Evolutionary conservation across 2,113 vertebrate genomes (phyloP).

Genomic region (Octodon degus): DNA sequence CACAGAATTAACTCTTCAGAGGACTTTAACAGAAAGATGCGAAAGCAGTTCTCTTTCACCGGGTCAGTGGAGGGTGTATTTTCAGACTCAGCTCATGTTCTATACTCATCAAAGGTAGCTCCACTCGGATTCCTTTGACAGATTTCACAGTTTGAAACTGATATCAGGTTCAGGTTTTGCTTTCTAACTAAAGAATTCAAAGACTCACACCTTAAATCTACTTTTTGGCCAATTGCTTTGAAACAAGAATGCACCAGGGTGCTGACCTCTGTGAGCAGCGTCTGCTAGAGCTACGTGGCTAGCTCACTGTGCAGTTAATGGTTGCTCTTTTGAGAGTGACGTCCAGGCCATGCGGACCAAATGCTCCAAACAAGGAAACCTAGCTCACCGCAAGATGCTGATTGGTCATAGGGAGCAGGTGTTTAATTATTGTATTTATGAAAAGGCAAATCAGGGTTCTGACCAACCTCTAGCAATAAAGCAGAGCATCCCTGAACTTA

Average conservation of each 20-base stretch:
- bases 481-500: not conserved
- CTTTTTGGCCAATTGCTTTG: not conserved
- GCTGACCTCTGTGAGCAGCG: not conserved
- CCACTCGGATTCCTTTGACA: constrained; percentile 18
- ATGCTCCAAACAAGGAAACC: not conserved
- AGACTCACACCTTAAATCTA: not conserved
- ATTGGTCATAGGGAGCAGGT: constrained; percentile 2
- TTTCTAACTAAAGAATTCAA: constrained; percentile 13
- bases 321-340: constrained; percentile 1
- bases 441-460: constrained; percentile 37
- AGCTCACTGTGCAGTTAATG: not conserved
- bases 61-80: not conserved
- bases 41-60: not conserved
- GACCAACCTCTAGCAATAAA: constrained; percentile 34
- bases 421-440: constrained; percentile 56
- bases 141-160: constrained; percentile 9
- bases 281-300: not conserved
- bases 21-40: not conserved
- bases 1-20: not conserved
- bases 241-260: not conserved
- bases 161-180: not conserved
- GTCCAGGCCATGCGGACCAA: not conserved
- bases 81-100: not conserved
- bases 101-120: not conserved
- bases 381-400: not conserved